Conservation (phyloP, 2,888 invertebrate genomes). For the Lamproptera curius region DNA sequence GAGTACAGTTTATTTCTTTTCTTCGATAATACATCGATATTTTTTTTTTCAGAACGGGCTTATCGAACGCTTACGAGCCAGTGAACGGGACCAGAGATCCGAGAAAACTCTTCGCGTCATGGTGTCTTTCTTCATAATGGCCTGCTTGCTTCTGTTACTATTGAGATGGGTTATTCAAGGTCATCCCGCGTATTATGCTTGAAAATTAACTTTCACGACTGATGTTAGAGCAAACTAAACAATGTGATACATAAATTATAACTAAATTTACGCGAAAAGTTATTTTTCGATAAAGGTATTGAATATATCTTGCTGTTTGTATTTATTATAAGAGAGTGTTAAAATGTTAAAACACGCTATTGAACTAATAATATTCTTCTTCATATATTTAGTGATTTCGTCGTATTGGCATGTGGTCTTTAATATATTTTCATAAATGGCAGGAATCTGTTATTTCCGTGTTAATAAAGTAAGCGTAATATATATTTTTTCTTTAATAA, state of each 20-base stretch:
- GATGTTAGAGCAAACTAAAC: constrained; percentile 12
- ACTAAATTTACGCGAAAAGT: background rate
- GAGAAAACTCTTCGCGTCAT: constrained; percentile 62
- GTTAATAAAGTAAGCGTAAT: too few relatives aligned
- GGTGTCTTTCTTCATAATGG: constrained; percentile 54
- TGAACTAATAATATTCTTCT: too few relatives aligned
- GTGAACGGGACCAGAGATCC: constrained; percentile 62
- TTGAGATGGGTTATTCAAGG: constrained; percentile 64
- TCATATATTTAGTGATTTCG: too few relatives aligned
- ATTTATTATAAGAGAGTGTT: too few relatives aligned
- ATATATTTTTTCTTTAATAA: too few relatives aligned
- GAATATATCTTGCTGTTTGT: too few relatives aligned
- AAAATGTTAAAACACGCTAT: too few relatives aligned
- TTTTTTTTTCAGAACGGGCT: constrained; percentile 58
- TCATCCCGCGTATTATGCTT: constrained; percentile 45
- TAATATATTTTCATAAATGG: too few relatives aligned
- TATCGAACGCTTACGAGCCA: constrained; percentile 60
- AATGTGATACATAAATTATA: background rate
- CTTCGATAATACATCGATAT: background rate
- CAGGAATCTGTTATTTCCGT: too few relatives aligned
- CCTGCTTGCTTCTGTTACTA: constrained; percentile 52
- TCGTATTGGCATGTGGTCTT: too few relatives aligned
- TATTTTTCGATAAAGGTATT: too few relatives aligned
- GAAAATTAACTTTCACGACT: background rate
- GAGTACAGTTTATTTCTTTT: too few relatives aligned